Evolutionary conservation across 2,797 vertebrate genomes (phyloP).

Genomic region (Pantherophis alleghaniensis): DNA sequence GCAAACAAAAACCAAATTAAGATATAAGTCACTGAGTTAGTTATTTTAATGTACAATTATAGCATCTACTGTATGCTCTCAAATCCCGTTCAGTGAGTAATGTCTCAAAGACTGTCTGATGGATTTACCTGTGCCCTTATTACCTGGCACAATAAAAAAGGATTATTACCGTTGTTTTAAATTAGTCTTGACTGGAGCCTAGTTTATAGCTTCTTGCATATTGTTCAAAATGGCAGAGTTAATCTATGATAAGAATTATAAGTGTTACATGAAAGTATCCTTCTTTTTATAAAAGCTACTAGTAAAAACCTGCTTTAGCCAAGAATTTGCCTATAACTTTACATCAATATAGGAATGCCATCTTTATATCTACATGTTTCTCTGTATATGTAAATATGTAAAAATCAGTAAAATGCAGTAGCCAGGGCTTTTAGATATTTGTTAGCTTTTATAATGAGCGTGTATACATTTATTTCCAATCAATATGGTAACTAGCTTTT

Average conservation of each 20-base stretch:
- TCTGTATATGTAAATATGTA: not conserved
- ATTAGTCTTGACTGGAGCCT: not conserved
- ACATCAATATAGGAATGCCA: not conserved
- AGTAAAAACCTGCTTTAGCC: not conserved
- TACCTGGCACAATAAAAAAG: not conserved
- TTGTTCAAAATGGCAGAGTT: not conserved
- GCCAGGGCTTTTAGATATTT: conserved; percentile 9
- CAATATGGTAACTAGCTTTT: not conserved
- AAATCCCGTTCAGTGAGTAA: conserved; percentile 18
- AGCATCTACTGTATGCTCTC: not conserved
- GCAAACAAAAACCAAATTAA: conserved; percentile 42
- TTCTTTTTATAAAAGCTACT: conserved; percentile 35
- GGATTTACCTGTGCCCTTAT: not conserved
- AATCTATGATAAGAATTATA: not conserved
- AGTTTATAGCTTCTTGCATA: not conserved
- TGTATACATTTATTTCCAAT: not conserved
- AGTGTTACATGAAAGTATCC: not conserved
- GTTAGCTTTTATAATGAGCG: conserved; percentile 34
- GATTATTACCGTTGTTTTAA: not conserved
- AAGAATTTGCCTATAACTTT: not conserved
- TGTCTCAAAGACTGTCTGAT: not conserved
- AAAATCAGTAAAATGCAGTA: not conserved
- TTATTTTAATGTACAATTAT: conserved; percentile 33
- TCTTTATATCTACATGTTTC: not conserved
- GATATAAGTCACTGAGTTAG: conserved; percentile 26